These are phyloP conservation scores for Agrochola macilenta DNA, from an alignment of 2,888 invertebrate species.

Conservation along the genomic window DNA sequence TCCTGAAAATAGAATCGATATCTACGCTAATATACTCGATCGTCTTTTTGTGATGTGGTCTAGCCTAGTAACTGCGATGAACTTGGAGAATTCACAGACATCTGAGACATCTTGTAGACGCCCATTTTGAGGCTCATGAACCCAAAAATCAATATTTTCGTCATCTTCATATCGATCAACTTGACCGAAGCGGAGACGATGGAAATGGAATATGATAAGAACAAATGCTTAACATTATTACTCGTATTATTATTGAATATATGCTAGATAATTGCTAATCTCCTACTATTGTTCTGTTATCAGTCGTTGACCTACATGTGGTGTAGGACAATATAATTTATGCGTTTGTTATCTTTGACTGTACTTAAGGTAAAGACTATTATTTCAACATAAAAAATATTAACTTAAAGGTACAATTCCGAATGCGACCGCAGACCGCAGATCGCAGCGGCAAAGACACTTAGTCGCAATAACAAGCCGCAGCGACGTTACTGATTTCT, in stretches of 20 bases:
- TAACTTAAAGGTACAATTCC: neutral
- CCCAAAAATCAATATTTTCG: neutral
- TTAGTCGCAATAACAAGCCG: neutral
- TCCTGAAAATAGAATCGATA: neutral
- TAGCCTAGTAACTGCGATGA: neutral
- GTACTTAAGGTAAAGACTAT: neutral
- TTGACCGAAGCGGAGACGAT: constrained; percentile 8
- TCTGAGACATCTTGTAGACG: neutral
- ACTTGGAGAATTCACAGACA: neutral
- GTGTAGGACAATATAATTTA: constrained; percentile 14
- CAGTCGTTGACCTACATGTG: constrained; percentile 22
- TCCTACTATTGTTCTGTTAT: constrained; percentile 31
- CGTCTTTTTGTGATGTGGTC: neutral
- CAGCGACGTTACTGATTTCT: neutral
- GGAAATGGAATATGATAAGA: constrained; percentile 1
- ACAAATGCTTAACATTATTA: neutral
- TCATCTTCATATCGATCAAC: constrained; percentile 1
- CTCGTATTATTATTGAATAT: constrained; percentile 23
- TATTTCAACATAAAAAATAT: neutral
- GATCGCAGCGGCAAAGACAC: neutral
- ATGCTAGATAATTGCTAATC: constrained; percentile 25
- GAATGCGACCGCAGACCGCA: neutral
- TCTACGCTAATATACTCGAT: neutral
- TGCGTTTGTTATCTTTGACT: constrained; percentile 11
- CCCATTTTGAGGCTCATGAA: neutral